Evolutionary conservation across 2,888 invertebrate species (phyloP), one percentile per base, ranked within the genome.

Genomic region (Leptopilina myrica): DNA sequence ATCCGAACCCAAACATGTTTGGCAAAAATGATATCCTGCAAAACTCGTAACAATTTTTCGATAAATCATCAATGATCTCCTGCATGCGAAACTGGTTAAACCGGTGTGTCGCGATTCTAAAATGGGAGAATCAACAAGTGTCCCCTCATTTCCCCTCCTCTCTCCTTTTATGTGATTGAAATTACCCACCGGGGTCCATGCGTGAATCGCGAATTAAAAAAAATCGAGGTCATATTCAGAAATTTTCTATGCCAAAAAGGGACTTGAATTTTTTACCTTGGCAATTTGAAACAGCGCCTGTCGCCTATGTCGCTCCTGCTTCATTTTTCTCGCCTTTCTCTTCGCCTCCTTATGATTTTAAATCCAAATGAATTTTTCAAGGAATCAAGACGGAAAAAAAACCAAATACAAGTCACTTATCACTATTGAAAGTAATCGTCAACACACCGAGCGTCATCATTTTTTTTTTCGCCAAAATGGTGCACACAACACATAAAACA

Each of bases 241-340:
- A 43, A 43, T 43, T 43, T 43, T 8, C 8, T 8, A 43, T 43
- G 8, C 8, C 26, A 14, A 76, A 65, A 40, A 75, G 26, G 59
- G 65, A 59, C 7, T 43, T 8, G 7, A 43, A 43, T 1, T 9
- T 49, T 76, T 73, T 89, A 96, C 96, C 95, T 96, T 96, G 78
- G 95, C 95, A 89, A 95, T 94, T 92, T 96, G 96, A 91, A 94
- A 95, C 80, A 96, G 93, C 84, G 96, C 95, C 84, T 88, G 89
- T 79, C 90, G 87, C 80, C 88, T 87, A 7, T 88, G 87, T 78
- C 85, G 87, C 80, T 91, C 90, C 80, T 90, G 90, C 86, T 91
- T 91, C 91, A 90, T 91, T 49, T 49, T 49, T 46, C 9, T 5
- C 62, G 49, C 43, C 49, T 76, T 85, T 46, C 62, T 76, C 66